These are phyloP conservation scores for Epistrophe grossulariae DNA, from an alignment of 2,888 invertebrate genomes.

Conservation along the genomic window DNA sequence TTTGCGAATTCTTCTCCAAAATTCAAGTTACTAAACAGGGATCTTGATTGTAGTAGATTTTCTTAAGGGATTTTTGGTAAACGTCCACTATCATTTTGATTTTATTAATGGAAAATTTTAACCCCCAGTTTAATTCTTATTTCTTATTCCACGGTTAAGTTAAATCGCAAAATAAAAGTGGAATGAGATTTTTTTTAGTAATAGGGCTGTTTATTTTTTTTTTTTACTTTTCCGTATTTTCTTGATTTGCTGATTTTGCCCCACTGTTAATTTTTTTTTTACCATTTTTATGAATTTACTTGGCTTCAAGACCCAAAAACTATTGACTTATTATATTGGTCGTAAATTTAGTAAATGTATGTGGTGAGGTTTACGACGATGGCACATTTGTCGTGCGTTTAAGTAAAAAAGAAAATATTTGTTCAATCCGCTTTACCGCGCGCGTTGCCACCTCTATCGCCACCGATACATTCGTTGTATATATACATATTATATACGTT, in stretches of 20 bases:
- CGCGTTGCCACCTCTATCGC: neutral
- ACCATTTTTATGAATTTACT: slow-evolving; percentile 19
- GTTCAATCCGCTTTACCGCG: slow-evolving; percentile 10
- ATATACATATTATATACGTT: neutral
- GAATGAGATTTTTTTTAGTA: too few relatives aligned
- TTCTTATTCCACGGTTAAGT: too few relatives aligned
- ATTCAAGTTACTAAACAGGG: too few relatives aligned
- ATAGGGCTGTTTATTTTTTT: too few relatives aligned
- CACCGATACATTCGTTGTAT: neutral
- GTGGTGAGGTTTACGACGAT: slow-evolving; percentile 16
- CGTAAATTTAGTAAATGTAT: slow-evolving; percentile 55
- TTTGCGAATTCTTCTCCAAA: too few relatives aligned
- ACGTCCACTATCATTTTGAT: too few relatives aligned
- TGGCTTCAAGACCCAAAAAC: slow-evolving; percentile 46
- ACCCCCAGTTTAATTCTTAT: too few relatives aligned
- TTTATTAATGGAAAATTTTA: too few relatives aligned
- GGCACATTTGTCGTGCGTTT: slow-evolving; percentile 31
- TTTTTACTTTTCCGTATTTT: too few relatives aligned
- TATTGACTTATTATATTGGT: slow-evolving; percentile 69
- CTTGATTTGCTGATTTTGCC: neutral
- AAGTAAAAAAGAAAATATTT: slow-evolving; percentile 67
- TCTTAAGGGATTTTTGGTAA: too few relatives aligned
- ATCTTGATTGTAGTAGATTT: too few relatives aligned
- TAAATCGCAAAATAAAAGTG: too few relatives aligned
- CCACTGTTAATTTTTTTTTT: neutral